Evolutionary conservation across 1,140 invertebrate species (phyloP), one percentile per base, ranked within the genome.

Genomic region (Sitodiplosis mosellana): DNA sequence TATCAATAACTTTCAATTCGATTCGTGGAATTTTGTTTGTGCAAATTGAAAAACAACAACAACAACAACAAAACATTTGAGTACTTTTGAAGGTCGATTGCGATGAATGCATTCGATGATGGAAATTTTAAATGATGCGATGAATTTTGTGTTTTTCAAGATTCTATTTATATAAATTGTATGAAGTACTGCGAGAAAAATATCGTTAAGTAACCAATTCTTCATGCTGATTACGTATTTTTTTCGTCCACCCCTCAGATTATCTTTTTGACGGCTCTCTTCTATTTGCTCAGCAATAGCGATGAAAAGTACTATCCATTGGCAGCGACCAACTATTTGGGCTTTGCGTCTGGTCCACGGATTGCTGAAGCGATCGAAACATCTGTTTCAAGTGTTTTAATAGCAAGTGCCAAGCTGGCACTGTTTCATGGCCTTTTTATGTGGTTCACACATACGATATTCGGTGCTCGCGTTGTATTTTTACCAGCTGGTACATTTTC

Each of bases 341-440:
- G 86, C 1, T 72, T 80, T 14, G 55, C 80, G 1, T 80, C 80
- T 50, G 78, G 78, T 50, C 77, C 79, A 1, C 76, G 82, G 18
- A 80, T 82, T 53, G 79, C 78, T 41, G 80, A 72, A 60, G 60
- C 60, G n/a, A 64, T 80, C 22, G 76, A 80, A 55, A 71, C 74
- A 53, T 76, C 78, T 2, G 73, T 82, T n/a, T 77, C 73, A 42
- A 72, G 76, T 34, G 87, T 99, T 2, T 91, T 98, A 59, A 78
- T 85, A 40, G 91, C 92, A 12, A 45, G 41, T 19, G 41, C 41
- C 2, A 43, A 0, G 94, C 90, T 98, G 75, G 86, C 90, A 3
- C 73, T 85, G 0, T 99, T 99, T 68, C 97, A 98, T 63, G 93
- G 92, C 1, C 69, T 98, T 48, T 99, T 93, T 78, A 98, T 94